A percentile compares a stretch with the other conserved stretches of the same genome.
phyloP scores from a whole-genome alignment of 2,797 vertebrate genomes.

The Acridotheres tristis region DNA sequence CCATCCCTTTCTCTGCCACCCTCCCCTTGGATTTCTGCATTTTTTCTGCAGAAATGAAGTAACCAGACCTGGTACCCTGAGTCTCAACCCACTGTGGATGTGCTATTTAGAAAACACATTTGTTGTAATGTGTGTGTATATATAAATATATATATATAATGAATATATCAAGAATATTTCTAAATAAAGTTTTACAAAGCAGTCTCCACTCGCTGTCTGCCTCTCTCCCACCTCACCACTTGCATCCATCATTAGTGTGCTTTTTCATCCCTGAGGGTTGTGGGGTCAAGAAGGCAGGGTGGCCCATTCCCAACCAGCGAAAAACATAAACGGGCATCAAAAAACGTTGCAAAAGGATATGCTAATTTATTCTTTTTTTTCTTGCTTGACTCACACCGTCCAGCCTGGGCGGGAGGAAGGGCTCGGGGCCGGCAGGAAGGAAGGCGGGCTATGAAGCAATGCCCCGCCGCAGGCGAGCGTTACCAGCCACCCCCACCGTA shows the following conservation, averaged over 20 bases:
- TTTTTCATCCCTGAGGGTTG: fast-evolving
- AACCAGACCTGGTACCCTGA: slow-evolving; percentile 83
- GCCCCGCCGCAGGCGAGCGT: not conserved
- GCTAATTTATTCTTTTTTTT: not conserved
- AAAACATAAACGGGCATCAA: not conserved
- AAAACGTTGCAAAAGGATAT: not conserved
- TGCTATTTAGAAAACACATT: slow-evolving; percentile 82
- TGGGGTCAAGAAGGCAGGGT: fast-evolving
- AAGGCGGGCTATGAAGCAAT: slow-evolving; percentile 43
- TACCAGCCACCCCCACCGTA: not conserved
- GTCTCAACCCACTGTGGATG: slow-evolving; percentile 77
- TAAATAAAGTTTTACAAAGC: slow-evolving; percentile 86
- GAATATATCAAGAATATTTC: slow-evolving; percentile 87
- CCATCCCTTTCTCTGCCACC: not conserved
- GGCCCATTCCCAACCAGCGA: not conserved
- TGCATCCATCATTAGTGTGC: fast-evolving
- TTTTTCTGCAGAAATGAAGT: slow-evolving; percentile 83
- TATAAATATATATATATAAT: slow-evolving; percentile 83
- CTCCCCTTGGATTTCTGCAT: slow-evolving; percentile 76
- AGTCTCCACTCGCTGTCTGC: not conserved
- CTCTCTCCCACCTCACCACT: not conserved
- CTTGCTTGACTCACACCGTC: not conserved
- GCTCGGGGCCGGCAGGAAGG: slow-evolving; percentile 36
- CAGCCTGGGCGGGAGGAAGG: slow-evolving; percentile 36
- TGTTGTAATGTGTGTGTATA: slow-evolving; percentile 81